Base-by-base conservation (phyloP, 2,888 invertebrate genomes). In the Drosophila prostipennis region DNA sequence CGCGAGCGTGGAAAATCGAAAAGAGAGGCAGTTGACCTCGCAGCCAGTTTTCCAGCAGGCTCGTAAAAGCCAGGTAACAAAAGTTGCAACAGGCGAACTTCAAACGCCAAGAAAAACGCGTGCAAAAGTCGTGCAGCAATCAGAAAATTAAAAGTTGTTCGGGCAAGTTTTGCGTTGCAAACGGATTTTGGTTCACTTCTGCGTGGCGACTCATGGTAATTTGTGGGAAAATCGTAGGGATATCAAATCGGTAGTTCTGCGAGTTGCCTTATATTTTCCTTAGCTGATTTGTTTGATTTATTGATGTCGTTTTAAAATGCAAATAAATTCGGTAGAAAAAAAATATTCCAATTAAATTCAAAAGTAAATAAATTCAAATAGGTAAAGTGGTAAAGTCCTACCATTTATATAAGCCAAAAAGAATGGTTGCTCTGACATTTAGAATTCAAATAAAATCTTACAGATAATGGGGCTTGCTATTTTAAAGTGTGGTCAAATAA, bases 11-110 rank as follows among this genome's bases (percentile, higher is more conserved):
- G 67, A 83, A 80, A 81, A 77, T 76, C 76, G 63, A 65, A 81
- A 81, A 79, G 78, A 78, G 81, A 84, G 84, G 84, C 84, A 72
- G 87, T 84, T 86, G 84, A 85, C 84, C 84, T 85, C 84, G 84
- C 76, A 78, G 74, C 81, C 46, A 84, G 84, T 84, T 85, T 86
- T 85, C 87, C 81, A 79, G 23, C 57, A 68, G 67, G 51, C 56
- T 68, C 40, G 74, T 63, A 68, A 77, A 36, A 58, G 55, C 34
- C 40, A 57, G 36, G 37, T 29, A 48, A 56, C 26, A 57, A 23
- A 14, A 51, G 54, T 40, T 39, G 37, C 45, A 60, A 32, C 43
- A 53, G 57, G 53, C 79, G 73, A 82, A 82, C 78, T 76, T 79
- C 76, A 72, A 72, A 58, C 69, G 56, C 54, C 46, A 53, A 48